phyloP scores from a whole-genome alignment of 1,140 invertebrate genomes.

The Pteromalus puparum region DNA sequence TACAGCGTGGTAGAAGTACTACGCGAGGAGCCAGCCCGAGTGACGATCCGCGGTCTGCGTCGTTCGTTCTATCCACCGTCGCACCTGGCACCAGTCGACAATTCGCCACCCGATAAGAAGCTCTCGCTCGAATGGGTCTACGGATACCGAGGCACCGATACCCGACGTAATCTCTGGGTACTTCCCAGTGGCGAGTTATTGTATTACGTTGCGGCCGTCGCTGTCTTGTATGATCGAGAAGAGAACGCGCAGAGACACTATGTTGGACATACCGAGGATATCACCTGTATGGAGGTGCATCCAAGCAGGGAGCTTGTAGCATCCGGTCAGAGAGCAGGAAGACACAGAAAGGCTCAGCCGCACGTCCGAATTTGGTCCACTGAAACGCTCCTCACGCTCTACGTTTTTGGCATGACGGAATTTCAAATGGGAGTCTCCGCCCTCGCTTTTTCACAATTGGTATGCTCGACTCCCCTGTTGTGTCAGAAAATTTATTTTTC shows the following conservation, averaged over 20 bases:
- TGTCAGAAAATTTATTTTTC: not conserved
- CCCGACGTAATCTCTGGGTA: constrained; percentile 91
- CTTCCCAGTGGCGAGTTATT: constrained; percentile 93
- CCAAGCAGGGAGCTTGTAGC: constrained; percentile 93
- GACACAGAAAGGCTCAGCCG: constrained; percentile 89
- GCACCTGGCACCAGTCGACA: constrained; percentile 86
- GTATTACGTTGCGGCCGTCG: constrained; percentile 94
- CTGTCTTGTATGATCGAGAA: constrained; percentile 92
- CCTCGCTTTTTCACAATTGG: constrained; percentile 92
- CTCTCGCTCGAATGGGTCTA: constrained; percentile 96
- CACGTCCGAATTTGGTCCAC: constrained; percentile 97
- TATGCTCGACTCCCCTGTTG: constrained; percentile 65
- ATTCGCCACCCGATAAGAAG: constrained; percentile 90
- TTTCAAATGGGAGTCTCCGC: constrained; percentile 93
- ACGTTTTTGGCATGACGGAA: constrained; percentile 94
- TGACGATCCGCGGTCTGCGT: constrained; percentile 89
- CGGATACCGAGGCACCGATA: constrained; percentile 93
- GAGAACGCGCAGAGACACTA: constrained; percentile 95
- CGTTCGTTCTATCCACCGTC: constrained; percentile 92
- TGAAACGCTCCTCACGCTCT: constrained; percentile 91
- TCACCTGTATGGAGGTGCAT: constrained; percentile 83
- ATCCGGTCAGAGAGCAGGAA: constrained; percentile 89
- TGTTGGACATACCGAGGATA: constrained; percentile 95
- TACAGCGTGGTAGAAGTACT: constrained; percentile 89
- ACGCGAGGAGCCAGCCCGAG: constrained; percentile 87